Evolutionary conservation across 2,888 invertebrate genomes (phyloP).

Genomic region (Coenonympha glycerion): DNA sequence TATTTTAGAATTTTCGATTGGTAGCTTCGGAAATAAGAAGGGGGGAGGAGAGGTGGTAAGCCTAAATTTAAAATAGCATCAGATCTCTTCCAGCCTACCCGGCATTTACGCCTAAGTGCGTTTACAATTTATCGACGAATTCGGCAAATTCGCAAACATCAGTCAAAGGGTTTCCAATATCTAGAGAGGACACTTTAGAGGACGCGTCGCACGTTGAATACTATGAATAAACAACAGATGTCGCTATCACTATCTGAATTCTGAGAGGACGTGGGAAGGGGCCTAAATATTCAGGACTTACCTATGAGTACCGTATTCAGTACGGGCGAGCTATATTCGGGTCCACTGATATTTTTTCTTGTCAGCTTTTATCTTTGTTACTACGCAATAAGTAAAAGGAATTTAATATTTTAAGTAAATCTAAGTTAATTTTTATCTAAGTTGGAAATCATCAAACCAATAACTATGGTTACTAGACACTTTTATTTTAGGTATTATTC

Average conservation of each 20-base stretch:
- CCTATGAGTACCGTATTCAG: no score
- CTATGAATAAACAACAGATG: conserved; percentile 60
- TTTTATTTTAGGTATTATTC: no score
- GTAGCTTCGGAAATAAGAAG: no score
- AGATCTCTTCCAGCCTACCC: not conserved
- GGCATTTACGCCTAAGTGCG: no score
- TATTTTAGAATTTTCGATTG: no score
- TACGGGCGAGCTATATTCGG: no score
- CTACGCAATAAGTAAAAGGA: not conserved
- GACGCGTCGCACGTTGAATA: conserved; percentile 42
- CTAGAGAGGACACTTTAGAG: conserved; percentile 32
- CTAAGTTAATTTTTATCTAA: no score
- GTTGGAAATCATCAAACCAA: no score
- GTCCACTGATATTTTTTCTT: not conserved
- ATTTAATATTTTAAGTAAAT: no score
- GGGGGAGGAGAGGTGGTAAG: no score
- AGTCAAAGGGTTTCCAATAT: conserved; percentile 36
- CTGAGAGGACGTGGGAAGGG: not conserved
- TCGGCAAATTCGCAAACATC: conserved; percentile 23
- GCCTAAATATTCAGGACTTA: conserved; percentile 21
- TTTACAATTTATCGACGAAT: conserved; percentile 5
- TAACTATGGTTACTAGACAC: no score
- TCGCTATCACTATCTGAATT: conserved; percentile 24
- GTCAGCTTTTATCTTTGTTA: not conserved
- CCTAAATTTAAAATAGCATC: no score